phyloP scores from a whole-genome alignment of 2,113 vertebrate species.

The Vulpes ferrilata region DNA sequence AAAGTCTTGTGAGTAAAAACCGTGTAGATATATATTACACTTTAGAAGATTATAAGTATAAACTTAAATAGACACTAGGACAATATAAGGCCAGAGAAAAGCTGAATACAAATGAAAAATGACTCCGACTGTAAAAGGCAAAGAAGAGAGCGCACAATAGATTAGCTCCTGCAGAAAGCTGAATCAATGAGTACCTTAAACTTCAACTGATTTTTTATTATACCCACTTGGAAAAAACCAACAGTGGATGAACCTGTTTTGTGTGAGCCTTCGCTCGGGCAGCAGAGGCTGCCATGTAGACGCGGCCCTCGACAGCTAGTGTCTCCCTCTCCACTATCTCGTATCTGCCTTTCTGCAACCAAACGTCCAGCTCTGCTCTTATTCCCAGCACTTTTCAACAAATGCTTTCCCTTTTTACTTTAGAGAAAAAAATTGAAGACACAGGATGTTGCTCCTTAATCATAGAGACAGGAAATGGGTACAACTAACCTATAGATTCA shows the following conservation, averaged over 20 bases:
- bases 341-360: no score
- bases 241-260: not conserved
- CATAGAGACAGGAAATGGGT: not conserved
- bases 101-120: not conserved
- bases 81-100: not conserved
- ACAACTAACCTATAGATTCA: not conserved
- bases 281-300: not conserved
- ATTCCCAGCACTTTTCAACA: not conserved
- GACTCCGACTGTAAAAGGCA: not conserved
- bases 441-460: not conserved
- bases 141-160: not conserved
- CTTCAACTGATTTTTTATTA: not conserved
- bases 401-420: not conserved
- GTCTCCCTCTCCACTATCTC: not conserved
- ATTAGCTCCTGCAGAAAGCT: not conserved
- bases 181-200: not conserved
- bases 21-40: not conserved
- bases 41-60: not conserved
- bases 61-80: not conserved
- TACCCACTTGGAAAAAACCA: not conserved
- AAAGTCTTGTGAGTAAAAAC: not conserved
- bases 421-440: not conserved
- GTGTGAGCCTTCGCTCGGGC: not conserved
- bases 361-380: not conserved
- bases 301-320: not conserved